phyloP scores from a whole-genome alignment of 2,113 vertebrate species.

The Peromyscus leucopus region DNA sequence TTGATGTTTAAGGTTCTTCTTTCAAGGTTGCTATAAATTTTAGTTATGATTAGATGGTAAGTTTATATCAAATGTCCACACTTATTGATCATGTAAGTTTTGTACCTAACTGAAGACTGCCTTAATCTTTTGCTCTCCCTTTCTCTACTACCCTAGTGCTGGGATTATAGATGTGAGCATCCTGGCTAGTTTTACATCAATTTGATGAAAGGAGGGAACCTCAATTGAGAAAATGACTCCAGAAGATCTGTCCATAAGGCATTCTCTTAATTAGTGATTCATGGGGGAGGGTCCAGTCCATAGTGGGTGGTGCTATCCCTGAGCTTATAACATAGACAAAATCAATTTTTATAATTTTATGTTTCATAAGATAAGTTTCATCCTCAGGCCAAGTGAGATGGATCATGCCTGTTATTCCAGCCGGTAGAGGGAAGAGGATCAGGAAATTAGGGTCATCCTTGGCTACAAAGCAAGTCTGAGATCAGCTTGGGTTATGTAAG shows the following conservation, averaged over 20 bases:
- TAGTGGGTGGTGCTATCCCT: neutral
- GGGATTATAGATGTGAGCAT: neutral
- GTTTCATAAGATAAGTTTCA: neutral
- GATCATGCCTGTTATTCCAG: neutral
- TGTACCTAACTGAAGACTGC: neutral
- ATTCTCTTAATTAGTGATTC: neutral
- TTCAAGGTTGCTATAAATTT: constrained; percentile 35
- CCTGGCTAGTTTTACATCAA: neutral
- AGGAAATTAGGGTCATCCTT: neutral
- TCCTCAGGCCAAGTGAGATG: no score
- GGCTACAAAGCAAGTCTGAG: neutral
- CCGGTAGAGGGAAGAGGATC: neutral
- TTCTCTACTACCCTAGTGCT: neutral
- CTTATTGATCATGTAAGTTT: neutral
- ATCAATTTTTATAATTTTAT: neutral
- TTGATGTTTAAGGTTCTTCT: neutral
- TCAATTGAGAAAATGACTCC: neutral
- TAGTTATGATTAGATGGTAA: neutral
- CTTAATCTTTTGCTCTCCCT: neutral
- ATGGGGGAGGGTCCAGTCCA: neutral
- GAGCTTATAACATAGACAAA: neutral
- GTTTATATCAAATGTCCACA: neutral
- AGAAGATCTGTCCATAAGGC: neutral
- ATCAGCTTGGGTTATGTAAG: neutral
- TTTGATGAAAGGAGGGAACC: neutral